Evolutionary conservation across 2,797 vertebrate genomes (phyloP), one percentile per base, ranked within the genome.

Genomic region (Lutjanus campechanus): DNA sequence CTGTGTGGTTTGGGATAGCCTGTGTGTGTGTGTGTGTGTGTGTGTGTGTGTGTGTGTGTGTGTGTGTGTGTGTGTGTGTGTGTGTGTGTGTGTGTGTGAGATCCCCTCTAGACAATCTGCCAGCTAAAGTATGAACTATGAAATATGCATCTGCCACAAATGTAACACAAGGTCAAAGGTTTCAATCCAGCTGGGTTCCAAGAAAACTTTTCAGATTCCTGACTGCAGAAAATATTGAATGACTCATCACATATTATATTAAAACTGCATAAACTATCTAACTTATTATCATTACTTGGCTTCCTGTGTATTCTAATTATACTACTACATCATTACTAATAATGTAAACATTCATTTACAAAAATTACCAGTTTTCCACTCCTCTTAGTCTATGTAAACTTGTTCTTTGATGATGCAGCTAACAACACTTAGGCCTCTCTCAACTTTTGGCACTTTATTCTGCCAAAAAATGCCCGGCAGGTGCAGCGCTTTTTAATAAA

Each of bases 91-190:
- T 73, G 60, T 63, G 60, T n/a, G 49, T 53, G 12, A 6, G 8
- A 63, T 67, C 69, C 65, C 22, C 74, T 56, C 13, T 13, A 47
- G 56, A 75, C 7, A 1, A 51, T 71, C 72, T 76, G 44, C 41
- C 47, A 69, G 43, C 62, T 20, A 19, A 58, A 68, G 41, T 53
- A 25, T 66, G 10, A 59, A 15, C 19, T 29, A 69, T 78, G 22
- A 72, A 83, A 74, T 74, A 76, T 71, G 73, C 56, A 81, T 62
- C 77, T 66, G 54, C 22, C 60, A 69, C 9, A 29, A 69, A 53
- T 63, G 25, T 55, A 12, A 29, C 51, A 77, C 4, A 0, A 6
- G 73, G 49, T 69, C 46, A 61, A 64, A 75, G 47, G 56, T 81
- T 41, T 36, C 11, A 69, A 46, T 53, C 20, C 70, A 19, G 1